Conservation (phyloP, 2,888 invertebrate species). For the Xanthorhoe spadicearia region DNA sequence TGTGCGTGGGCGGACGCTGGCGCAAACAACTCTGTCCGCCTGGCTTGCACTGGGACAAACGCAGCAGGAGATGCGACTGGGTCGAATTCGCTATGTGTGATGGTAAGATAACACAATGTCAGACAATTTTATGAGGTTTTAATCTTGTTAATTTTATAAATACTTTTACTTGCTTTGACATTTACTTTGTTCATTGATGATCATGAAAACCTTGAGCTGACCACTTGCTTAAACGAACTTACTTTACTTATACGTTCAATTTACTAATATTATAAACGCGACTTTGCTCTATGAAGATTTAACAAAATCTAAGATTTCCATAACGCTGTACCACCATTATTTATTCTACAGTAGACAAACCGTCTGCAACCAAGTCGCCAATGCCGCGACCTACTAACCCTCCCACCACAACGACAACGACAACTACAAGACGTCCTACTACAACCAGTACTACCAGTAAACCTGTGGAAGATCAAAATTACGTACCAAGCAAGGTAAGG, state of each 20-base stretch:
- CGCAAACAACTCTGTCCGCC: constrained; percentile 90
- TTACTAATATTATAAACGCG: too few species aligned
- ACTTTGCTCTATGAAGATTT: not conserved
- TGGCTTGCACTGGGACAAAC: constrained; percentile 92
- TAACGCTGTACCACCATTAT: too few species aligned
- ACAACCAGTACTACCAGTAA: constrained; percentile 57
- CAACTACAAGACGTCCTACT: constrained; percentile 35
- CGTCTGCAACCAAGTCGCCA: constrained; percentile 64
- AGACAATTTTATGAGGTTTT: too few species aligned
- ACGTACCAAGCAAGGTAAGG: constrained; percentile 65
- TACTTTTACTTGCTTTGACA: too few species aligned
- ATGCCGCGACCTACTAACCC: constrained; percentile 49
- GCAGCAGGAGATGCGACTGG: constrained; percentile 91
- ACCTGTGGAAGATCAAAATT: constrained; percentile 57
- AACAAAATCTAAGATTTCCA: not conserved
- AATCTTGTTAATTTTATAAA: too few species aligned
- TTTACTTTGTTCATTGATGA: too few species aligned
- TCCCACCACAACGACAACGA: constrained; percentile 48
- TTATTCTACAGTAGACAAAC: constrained; percentile 50
- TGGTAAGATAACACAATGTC: constrained; percentile 50
- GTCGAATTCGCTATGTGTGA: constrained; percentile 89
- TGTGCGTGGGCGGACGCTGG: constrained; percentile 90
- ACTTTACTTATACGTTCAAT: too few species aligned
- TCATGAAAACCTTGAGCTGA: too few species aligned
- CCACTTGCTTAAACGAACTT: too few species aligned